Percentiles rank a stretch among this genome's conserved stretches.
Conservation (phyloP, 2,113 vertebrate genomes). For the Indicator maculatus region DNA sequence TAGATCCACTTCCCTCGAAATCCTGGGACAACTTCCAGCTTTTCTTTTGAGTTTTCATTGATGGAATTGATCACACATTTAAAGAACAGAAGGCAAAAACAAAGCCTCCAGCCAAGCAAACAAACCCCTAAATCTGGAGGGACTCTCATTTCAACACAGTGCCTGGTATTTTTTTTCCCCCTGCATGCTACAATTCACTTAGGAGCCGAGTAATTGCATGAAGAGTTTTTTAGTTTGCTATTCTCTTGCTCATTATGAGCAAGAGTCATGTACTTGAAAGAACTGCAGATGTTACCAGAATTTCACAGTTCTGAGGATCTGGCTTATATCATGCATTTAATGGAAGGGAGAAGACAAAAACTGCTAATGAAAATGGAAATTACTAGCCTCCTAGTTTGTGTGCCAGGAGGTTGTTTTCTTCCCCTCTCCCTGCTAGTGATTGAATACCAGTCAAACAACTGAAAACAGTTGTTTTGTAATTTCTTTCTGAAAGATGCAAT, state of each 20-base stretch:
- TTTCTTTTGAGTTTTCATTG: conserved; percentile 24
- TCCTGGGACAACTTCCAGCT: conserved; percentile 27
- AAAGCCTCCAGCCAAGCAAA: conserved; percentile 33
- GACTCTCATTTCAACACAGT: conserved; percentile 24
- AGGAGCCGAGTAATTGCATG: background rate
- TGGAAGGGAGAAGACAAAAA: conserved; percentile 30
- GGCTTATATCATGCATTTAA: conserved; percentile 9
- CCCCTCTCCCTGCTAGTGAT: background rate
- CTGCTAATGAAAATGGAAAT: conserved; percentile 37
- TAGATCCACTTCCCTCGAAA: background rate
- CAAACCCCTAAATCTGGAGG: background rate
- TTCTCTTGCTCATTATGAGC: conserved; percentile 16
- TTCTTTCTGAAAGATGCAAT: conserved; percentile 10
- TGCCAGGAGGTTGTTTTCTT: background rate
- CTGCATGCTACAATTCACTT: background rate
- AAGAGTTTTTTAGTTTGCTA: background rate
- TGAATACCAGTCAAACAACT: background rate
- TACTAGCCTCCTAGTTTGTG: background rate
- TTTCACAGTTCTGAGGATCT: conserved; percentile 39
- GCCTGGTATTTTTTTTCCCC: background rate
- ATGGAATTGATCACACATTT: conserved; percentile 26
- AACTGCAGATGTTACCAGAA: conserved; percentile 14
- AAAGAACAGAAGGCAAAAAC: background rate
- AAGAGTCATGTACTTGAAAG: conserved; percentile 24
- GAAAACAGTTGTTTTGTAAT: background rate